phyloP scores from a whole-genome alignment of 2,113 vertebrate genomes.

The Pongo pygmaeus region DNA sequence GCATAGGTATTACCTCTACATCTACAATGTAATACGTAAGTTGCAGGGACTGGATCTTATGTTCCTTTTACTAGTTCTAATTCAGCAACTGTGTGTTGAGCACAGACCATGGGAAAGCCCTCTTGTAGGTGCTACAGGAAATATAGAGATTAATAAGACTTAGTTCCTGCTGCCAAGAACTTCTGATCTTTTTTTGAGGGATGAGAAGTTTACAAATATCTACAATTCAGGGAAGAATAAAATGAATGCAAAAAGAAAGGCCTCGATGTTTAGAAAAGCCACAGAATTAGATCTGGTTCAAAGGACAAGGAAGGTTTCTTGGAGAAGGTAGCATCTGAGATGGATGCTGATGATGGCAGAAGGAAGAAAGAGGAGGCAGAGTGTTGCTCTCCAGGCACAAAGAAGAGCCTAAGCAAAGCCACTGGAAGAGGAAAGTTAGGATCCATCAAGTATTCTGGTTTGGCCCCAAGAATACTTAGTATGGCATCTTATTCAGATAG shows the following conservation, averaged over 20 bases:
- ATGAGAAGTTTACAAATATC: background rate
- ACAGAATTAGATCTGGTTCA: background rate
- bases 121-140: background rate
- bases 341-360: fast-evolving
- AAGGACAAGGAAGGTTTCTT: background rate
- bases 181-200: background rate
- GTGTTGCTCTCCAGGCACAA: background rate
- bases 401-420: background rate
- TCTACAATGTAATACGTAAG: too few relatives aligned
- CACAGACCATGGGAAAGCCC: background rate
- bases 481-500: background rate
- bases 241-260: background rate
- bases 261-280: background rate
- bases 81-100: background rate
- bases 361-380: background rate
- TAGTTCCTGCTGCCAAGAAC: background rate
- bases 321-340: background rate
- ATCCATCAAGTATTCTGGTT: background rate
- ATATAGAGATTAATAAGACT: background rate
- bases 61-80: background rate
- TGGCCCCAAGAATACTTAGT: background rate
- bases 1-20: background rate
- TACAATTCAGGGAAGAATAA: background rate
- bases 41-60: fast-evolving
- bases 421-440: background rate